Evolutionary conservation across 2,797 vertebrate genomes (phyloP).

Genomic region (Siniperca scherzeri): DNA sequence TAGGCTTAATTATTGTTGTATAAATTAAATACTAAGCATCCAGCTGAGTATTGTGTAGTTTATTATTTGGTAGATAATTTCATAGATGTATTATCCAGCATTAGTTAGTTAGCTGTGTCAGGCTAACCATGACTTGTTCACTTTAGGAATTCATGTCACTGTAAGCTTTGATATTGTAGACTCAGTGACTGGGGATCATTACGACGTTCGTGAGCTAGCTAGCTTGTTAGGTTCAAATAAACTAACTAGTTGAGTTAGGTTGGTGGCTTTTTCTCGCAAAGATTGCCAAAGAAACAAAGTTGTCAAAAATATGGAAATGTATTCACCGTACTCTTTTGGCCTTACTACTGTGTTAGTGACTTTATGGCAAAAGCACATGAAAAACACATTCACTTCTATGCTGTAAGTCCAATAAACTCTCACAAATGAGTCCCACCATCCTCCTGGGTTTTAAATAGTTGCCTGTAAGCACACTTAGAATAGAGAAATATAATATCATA

Average conservation of each 20-base stretch:
- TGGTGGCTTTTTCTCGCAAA: neutral
- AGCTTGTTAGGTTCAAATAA: neutral
- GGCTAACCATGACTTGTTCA: neutral
- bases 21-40: neutral
- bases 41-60: neutral
- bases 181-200: neutral
- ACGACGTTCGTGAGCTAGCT: neutral
- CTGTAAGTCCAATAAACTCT: neutral
- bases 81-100: neutral
- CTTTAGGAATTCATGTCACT: neutral
- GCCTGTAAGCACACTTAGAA: too few relatives aligned
- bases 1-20: neutral
- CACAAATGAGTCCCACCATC: too few relatives aligned
- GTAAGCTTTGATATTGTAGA: neutral
- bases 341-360: neutral
- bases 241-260: too few relatives aligned
- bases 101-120: neutral
- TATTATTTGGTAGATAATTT: neutral
- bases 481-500: too few relatives aligned
- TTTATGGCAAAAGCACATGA: neutral
- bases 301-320: neutral
- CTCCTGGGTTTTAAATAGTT: too few relatives aligned
- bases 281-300: neutral
- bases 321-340: neutral
- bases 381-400: neutral